Evolutionary conservation across 1,140 invertebrate species (phyloP).

Genomic region (Gryon sp.): DNA sequence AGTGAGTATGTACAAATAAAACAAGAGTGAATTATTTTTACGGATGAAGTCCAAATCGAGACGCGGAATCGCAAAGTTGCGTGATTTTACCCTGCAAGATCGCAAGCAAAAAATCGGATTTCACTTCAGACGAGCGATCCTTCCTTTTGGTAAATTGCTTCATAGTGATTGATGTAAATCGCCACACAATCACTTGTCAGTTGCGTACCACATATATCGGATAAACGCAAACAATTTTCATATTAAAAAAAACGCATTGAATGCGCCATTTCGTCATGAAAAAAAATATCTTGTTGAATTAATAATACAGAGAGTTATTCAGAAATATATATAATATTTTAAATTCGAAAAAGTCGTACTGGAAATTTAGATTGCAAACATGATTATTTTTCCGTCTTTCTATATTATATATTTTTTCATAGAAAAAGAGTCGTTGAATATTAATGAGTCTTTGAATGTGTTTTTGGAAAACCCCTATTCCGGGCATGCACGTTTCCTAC

Average conservation of each 20-base stretch:
- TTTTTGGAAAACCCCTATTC: conserved; percentile 54
- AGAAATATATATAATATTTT: too few relatives aligned
- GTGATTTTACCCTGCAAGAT: conserved; percentile 39
- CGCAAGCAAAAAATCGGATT: conserved; percentile 42
- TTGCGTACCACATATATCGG: conserved; percentile 21
- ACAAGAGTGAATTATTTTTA: too few relatives aligned
- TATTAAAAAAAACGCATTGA: conserved; percentile 7
- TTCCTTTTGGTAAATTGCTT: conserved; percentile 55
- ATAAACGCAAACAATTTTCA: conserved; percentile 17
- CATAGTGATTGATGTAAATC: conserved; percentile 52
- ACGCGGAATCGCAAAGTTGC: conserved; percentile 35
- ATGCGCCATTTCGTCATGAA: conserved; percentile 36
- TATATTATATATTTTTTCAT: conserved; percentile 46
- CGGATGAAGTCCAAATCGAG: conserved; percentile 23
- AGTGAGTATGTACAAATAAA: too few relatives aligned
- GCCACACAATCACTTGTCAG: conserved; percentile 43
- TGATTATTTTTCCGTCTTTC: conserved; percentile 34
- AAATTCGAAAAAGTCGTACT: too few relatives aligned
- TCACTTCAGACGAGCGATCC: conserved; percentile 23
- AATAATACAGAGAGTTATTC: too few relatives aligned
- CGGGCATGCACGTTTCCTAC: conserved; percentile 44
- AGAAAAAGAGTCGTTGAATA: conserved; percentile 56
- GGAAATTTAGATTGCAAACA: too few relatives aligned
- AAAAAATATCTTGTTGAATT: conserved; percentile 34
- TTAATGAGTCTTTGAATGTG: conserved; percentile 64